These are phyloP conservation scores for Dendrocopos noguchii DNA, from an alignment of 2,113 vertebrate species.

Conservation along the genomic window DNA sequence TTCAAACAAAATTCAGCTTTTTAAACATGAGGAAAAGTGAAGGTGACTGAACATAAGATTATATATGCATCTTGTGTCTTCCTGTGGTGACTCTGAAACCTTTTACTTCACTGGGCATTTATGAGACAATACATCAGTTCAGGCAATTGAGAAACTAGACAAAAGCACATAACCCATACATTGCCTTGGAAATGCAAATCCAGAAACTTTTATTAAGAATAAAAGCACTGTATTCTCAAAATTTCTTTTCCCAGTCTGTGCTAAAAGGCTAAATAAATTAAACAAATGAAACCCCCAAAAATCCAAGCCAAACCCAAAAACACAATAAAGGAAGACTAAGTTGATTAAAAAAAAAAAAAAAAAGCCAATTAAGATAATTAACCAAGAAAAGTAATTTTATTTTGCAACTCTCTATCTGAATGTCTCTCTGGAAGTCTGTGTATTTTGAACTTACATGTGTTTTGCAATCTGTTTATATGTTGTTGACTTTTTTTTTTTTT, in stretches of 20 bases:
- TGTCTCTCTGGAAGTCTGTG: constrained; percentile 25
- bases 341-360: neutral
- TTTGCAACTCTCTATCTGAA: constrained; percentile 27
- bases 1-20: neutral
- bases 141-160: neutral
- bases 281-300: neutral
- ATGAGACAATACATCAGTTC: neutral
- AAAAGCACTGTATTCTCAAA: neutral
- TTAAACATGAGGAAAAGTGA: neutral
- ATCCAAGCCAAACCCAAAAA: no score
- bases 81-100: neutral
- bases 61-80: neutral
- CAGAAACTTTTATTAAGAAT: neutral
- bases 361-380: constrained; percentile 54
- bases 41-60: neutral
- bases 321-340: neutral
- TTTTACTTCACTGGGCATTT: neutral
- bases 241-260: neutral
- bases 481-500: neutral
- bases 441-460: constrained; percentile 57
- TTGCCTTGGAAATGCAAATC: neutral
- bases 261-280: neutral
- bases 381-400: neutral
- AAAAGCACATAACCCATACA: neutral
- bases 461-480: constrained; percentile 61